A percentile compares a stretch with the other conserved stretches of the same genome.
phyloP scores from a whole-genome alignment of 2,797 vertebrate genomes.

The Mergus octosetaceus region DNA sequence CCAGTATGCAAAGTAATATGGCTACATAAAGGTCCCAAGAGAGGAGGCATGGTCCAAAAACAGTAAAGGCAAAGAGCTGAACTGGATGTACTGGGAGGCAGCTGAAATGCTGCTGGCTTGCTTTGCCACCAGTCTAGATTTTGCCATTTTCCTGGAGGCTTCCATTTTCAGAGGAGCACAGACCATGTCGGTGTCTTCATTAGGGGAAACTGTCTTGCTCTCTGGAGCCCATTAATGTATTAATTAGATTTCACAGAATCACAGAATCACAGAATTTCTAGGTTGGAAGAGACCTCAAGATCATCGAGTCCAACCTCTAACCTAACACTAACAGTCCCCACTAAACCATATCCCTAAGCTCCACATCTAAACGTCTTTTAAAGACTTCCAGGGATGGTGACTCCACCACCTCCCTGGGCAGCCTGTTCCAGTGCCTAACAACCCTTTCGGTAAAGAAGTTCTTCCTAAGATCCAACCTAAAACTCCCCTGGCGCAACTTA shows the following conservation, averaged over 20 bases:
- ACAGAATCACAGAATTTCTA: too few relatives aligned
- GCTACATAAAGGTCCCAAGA: neutral
- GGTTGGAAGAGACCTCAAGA: too few relatives aligned
- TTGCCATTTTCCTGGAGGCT: neutral
- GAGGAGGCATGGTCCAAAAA: neutral
- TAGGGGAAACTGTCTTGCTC: neutral
- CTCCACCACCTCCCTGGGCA: too few relatives aligned
- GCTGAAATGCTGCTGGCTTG: neutral
- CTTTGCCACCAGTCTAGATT: neutral
- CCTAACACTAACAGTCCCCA: too few relatives aligned
- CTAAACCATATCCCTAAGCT: too few relatives aligned
- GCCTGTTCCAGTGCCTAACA: too few relatives aligned
- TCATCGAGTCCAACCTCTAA: too few relatives aligned
- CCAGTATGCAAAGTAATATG: neutral
- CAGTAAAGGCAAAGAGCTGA: neutral
- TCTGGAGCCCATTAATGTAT: neutral
- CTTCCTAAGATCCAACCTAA: too few relatives aligned
- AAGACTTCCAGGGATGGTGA: too few relatives aligned
- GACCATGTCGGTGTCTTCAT: fast-evolving
- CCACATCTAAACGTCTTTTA: too few relatives aligned
- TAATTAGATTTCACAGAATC: neutral
- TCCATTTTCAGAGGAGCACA: neutral
- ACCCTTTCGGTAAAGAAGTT: too few relatives aligned
- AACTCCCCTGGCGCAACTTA: too few relatives aligned
- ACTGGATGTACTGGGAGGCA: neutral